Conservation (phyloP, 1,140 invertebrate species). For the Ips nitidus region DNA sequence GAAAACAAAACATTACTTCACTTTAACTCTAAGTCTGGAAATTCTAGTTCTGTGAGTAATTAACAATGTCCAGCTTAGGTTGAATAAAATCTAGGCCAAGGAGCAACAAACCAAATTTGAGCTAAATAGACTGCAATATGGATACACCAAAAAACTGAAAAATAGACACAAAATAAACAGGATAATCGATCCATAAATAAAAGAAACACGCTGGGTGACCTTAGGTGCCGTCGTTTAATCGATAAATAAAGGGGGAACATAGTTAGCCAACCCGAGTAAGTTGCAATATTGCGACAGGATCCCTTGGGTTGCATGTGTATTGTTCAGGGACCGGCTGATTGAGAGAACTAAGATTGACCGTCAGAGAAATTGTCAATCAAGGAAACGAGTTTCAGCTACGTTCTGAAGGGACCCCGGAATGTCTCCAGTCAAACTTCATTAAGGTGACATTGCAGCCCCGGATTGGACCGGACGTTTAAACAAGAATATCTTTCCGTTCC, state of each 20-base stretch:
- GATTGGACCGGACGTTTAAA: conserved; percentile 17
- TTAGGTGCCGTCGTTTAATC: not conserved
- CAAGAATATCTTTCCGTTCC: conserved; percentile 1
- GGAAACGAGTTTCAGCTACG: not conserved
- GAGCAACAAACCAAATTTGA: no score
- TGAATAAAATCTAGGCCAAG: no score
- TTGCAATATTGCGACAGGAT: not conserved
- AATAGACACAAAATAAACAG: no score
- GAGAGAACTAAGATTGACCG: conserved; percentile 23
- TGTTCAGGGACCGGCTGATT: conserved; percentile 11
- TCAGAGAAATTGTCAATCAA: conserved; percentile 25
- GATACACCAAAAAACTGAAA: no score
- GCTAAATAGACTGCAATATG: no score
- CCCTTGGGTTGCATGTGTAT: conserved; percentile 7
- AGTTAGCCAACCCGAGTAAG: not conserved
- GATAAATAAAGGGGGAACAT: not conserved
- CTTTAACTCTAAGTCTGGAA: no score
- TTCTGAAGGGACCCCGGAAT: conserved; percentile 11
- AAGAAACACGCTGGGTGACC: no score
- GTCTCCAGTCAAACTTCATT: conserved; percentile 26
- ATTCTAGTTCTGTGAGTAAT: no score
- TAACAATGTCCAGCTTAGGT: no score
- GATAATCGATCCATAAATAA: no score
- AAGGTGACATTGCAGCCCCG: conserved; percentile 1
- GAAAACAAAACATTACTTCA: no score